These are phyloP conservation scores for Cheiracanthium punctorium DNA, from an alignment of 2,888 invertebrate species.

Conservation along the genomic window DNA sequence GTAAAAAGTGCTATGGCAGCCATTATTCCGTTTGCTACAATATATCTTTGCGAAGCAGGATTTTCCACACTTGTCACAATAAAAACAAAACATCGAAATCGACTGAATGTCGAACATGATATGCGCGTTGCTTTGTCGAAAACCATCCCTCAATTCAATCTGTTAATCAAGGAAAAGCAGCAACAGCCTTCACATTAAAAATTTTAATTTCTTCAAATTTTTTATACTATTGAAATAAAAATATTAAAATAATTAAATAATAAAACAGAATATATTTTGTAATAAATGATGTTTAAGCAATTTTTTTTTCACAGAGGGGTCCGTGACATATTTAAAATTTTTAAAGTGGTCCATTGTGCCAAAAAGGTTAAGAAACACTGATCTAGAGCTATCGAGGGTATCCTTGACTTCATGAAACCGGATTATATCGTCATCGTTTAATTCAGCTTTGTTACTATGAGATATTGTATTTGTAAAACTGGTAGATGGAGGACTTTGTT, in stretches of 20 bases:
- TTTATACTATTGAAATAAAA: slow-evolving; percentile 38
- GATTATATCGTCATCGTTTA: too few relatives aligned
- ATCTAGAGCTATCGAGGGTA: too few relatives aligned
- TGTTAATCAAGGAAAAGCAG: slow-evolving; percentile 37
- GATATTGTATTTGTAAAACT: too few relatives aligned
- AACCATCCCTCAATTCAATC: slow-evolving; percentile 43
- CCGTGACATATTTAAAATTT: slow-evolving; percentile 57
- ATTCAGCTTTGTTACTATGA: too few relatives aligned
- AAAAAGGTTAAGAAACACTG: neutral
- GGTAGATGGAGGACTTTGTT: too few relatives aligned
- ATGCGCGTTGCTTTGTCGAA: slow-evolving; percentile 39
- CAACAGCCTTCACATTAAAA: slow-evolving; percentile 39
- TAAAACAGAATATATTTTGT: slow-evolving; percentile 19
- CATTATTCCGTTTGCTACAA: too few relatives aligned
- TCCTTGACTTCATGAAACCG: too few relatives aligned
- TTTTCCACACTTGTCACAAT: slow-evolving; percentile 43
- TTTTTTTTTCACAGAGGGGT: slow-evolving; percentile 53
- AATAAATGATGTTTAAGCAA: slow-evolving; percentile 47
- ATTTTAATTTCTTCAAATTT: slow-evolving; percentile 28
- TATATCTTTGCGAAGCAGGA: too few relatives aligned
- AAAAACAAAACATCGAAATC: slow-evolving; percentile 42
- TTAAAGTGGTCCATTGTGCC: slow-evolving; percentile 29
- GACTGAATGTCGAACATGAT: slow-evolving; percentile 44
- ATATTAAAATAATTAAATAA: too few relatives aligned
- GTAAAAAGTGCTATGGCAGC: too few relatives aligned